phyloP scores from a whole-genome alignment of 2,888 invertebrate species.

The Rhingia campestris region DNA sequence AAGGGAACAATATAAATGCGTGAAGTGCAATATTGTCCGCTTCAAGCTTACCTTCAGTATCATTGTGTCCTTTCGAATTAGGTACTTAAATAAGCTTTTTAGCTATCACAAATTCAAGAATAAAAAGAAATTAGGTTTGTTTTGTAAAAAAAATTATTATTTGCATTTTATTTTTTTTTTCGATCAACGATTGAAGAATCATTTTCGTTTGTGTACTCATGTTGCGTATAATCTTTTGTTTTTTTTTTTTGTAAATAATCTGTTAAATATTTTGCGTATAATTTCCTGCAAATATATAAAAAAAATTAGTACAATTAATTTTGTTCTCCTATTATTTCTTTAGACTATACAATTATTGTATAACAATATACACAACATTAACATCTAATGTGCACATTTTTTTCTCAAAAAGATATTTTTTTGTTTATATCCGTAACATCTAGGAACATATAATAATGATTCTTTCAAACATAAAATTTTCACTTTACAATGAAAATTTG shows the following conservation, averaged over 20 bases:
- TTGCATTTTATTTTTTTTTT: conserved; percentile 62
- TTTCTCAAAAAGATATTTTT: conserved; percentile 7
- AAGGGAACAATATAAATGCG: no score
- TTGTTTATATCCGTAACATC: conserved; percentile 50
- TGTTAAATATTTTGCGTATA: conserved; percentile 39
- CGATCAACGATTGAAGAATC: conserved; percentile 47
- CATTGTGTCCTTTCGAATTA: no score
- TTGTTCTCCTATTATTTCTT: conserved; percentile 6
- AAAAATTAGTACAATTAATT: conserved; percentile 41
- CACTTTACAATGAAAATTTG: conserved; percentile 34
- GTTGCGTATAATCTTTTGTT: conserved; percentile 16
- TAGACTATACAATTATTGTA: conserved; percentile 34
- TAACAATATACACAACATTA: conserved; percentile 45
- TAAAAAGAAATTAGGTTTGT: conserved; percentile 27
- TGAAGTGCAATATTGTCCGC: no score
- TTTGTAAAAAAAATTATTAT: conserved; percentile 65
- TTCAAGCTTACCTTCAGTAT: no score
- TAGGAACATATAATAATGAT: conserved; percentile 65
- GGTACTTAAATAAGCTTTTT: no score
- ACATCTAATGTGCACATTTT: conserved; percentile 38
- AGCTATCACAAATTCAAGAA: neutral
- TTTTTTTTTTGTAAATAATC: conserved; percentile 49
- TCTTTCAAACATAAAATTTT: conserved; percentile 49
- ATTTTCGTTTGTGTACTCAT: conserved; percentile 37
- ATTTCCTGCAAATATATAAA: conserved; percentile 34